phyloP scores from a whole-genome alignment of 2,888 invertebrate genomes.

The Ormyrus pomaceus region DNA sequence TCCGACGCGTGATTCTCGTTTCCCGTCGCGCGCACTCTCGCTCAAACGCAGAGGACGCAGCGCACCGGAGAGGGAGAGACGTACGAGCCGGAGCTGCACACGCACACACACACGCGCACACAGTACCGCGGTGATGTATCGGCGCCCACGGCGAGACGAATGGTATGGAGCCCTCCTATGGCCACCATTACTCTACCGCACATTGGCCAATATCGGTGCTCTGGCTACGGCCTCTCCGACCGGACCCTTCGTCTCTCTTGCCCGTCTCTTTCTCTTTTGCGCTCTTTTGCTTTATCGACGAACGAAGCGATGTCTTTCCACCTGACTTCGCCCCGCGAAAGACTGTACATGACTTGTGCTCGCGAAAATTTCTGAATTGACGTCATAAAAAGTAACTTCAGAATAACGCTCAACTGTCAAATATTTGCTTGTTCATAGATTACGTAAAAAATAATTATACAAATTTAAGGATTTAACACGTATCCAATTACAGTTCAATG shows the following conservation, averaged over 20 bases:
- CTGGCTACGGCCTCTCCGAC: conserved; percentile 25
- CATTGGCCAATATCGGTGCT: conserved; percentile 67
- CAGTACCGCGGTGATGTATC: conserved; percentile 28
- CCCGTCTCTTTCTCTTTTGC: conserved; percentile 33
- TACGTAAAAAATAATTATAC: no score
- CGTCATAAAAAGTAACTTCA: background rate
- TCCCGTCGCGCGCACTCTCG: no score
- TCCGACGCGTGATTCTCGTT: no score
- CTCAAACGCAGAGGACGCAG: no score
- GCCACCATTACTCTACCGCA: conserved; percentile 70
- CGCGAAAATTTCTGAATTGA: background rate
- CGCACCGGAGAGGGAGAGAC: background rate
- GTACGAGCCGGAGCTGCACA: conserved; percentile 34
- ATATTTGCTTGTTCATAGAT: no score
- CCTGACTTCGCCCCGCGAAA: background rate
- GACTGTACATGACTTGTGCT: background rate
- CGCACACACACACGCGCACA: no score
- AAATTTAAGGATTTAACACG: no score
- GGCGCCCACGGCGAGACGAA: conserved; percentile 73
- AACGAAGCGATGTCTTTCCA: no score
- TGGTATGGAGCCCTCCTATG: conserved; percentile 69
- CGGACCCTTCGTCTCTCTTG: conserved; percentile 3
- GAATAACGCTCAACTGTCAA: background rate
- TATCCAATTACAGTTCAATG: no score
- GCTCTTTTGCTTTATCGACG: background rate